Conservation (phyloP, 2,113 vertebrate genomes). For the Stictonetta naevosa region DNA sequence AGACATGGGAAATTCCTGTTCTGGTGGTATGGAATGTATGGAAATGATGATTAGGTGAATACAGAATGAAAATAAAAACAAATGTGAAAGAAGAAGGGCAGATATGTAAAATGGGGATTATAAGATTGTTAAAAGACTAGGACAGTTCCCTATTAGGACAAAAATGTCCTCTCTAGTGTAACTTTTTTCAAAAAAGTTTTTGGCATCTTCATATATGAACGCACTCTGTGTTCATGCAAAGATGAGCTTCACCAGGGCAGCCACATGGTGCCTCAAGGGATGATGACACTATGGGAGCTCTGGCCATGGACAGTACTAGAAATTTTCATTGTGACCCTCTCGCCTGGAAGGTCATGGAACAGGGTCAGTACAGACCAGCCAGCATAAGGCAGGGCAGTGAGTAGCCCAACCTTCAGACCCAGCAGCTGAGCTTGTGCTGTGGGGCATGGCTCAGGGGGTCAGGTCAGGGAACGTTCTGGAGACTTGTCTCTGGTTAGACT, state of each 20-base stretch:
- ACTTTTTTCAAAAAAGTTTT: background rate
- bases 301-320: background rate
- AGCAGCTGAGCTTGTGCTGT: background rate
- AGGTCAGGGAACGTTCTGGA: background rate
- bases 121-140: background rate
- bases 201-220: background rate
- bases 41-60: background rate
- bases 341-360: background rate
- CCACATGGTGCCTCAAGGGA: background rate
- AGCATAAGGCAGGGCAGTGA: background rate
- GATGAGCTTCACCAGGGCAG: background rate
- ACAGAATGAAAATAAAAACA: constrained; percentile 34
- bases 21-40: background rate
- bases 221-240: too few relatives aligned
- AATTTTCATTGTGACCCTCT: background rate
- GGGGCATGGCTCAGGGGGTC: background rate
- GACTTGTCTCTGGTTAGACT: background rate
- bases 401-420: background rate
- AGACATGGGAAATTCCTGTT: constrained; percentile 61
- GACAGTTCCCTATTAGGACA: background rate
- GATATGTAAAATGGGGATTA: background rate
- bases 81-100: constrained; percentile 14
- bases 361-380: background rate
- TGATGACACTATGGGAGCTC: background rate
- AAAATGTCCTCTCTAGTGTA: background rate